Evolutionary conservation across 2,888 invertebrate species (phyloP).

Genomic region (Reticulitermes lucifugus): DNA sequence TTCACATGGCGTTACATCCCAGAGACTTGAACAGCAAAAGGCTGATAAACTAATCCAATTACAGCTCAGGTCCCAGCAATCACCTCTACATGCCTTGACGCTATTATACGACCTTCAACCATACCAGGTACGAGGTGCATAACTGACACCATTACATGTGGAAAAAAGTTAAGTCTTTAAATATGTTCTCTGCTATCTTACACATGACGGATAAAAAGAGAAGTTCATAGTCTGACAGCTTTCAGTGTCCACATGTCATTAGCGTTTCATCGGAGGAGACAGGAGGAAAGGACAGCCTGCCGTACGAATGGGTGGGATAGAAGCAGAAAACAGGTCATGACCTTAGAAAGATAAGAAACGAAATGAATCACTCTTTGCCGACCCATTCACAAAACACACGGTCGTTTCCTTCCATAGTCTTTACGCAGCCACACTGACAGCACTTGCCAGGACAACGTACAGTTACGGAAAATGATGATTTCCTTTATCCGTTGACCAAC

Average conservation of each 20-base stretch:
- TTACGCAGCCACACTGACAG: background rate
- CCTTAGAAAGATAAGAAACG: slow-evolving; percentile 24
- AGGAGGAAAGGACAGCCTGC: background rate
- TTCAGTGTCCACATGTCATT: slow-evolving; percentile 27
- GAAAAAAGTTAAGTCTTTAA: background rate
- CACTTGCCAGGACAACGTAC: background rate
- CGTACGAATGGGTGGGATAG: background rate
- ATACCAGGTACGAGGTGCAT: background rate
- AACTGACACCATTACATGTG: background rate
- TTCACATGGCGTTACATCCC: no score
- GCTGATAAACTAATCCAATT: no score
- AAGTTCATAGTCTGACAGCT: slow-evolving; percentile 9
- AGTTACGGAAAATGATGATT: no score
- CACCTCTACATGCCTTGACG: no score
- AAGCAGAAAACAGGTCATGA: slow-evolving; percentile 32
- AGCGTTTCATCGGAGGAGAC: slow-evolving; percentile 28
- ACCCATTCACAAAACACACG: background rate
- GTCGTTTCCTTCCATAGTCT: slow-evolving; percentile 9
- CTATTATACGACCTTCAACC: no score
- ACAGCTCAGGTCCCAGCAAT: no score
- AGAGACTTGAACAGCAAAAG: no score
- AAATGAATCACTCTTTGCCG: slow-evolving; percentile 19
- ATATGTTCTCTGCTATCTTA: slow-evolving; percentile 5
- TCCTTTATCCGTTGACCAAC: no score
- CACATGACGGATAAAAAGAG: background rate